Percentiles rank a stretch among this genome's conserved stretches.
Evolutionary conservation across 2,888 invertebrate genomes (phyloP).

Genomic region (Lithophane ornitopus): DNA sequence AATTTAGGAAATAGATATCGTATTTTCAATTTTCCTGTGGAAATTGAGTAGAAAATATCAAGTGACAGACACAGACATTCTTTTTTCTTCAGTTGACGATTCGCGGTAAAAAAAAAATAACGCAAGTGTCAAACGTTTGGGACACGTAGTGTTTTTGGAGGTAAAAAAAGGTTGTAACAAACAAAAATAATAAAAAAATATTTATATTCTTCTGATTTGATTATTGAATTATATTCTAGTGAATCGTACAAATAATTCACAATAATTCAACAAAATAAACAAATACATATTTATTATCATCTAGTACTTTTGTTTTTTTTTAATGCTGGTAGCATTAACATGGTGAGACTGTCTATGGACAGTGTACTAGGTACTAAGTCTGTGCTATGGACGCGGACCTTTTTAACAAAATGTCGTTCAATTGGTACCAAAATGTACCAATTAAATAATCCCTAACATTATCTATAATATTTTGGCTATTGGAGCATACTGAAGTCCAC

Average conservation of each 20-base stretch:
- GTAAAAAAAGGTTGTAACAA: conserved; percentile 10
- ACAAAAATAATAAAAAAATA: conserved; percentile 18
- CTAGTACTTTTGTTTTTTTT: not conserved
- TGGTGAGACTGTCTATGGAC: not conserved
- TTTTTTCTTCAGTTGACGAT: conserved; percentile 3
- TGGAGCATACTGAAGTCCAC: not conserved
- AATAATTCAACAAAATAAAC: not conserved
- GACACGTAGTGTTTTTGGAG: conserved; percentile 21
- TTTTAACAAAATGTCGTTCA: not conserved
- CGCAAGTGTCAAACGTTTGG: conserved; percentile 15
- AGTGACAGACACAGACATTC: conserved; percentile 20
- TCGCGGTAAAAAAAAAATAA: not conserved
- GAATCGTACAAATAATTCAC: not conserved
- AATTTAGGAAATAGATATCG: not conserved
- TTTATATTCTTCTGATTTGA: not conserved
- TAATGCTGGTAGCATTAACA: not conserved
- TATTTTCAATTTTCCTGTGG: conserved; percentile 29
- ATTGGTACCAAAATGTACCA: not conserved
- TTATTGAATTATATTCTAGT: not conserved
- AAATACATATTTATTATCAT: not conserved
- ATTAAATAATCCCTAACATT: not conserved
- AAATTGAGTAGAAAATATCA: conserved; percentile 16
- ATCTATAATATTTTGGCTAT: not conserved
- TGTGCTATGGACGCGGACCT: too few relatives aligned
- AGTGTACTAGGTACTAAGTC: too few relatives aligned